These are phyloP conservation scores for Gortyna flavago DNA, from an alignment of 2,888 invertebrate genomes.

Conservation along the genomic window DNA sequence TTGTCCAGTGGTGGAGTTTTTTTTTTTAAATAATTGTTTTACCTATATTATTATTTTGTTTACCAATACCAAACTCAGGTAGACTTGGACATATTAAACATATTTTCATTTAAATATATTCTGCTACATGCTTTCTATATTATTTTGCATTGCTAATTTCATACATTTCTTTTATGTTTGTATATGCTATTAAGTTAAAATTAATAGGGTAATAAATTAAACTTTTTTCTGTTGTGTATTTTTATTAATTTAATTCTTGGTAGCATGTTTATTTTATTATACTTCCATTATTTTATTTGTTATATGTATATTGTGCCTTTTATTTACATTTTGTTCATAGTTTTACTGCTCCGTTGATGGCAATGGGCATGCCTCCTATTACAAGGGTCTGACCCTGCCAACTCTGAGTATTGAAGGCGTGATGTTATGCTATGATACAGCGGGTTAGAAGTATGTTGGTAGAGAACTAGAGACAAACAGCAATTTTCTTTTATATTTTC, in stretches of 20 bases:
- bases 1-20: not conserved
- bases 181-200: not conserved
- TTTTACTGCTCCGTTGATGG: not conserved
- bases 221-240: not conserved
- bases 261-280: not conserved
- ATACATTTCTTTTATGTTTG: not conserved
- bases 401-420: not conserved
- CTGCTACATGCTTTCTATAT: not conserved
- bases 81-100: not conserved
- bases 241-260: not conserved
- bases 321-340: not conserved
- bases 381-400: not conserved
- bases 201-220: not conserved
- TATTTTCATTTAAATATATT: not conserved
- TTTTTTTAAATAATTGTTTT: not conserved
- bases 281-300: not conserved
- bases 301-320: not conserved
- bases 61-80: not conserved
- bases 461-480: not conserved
- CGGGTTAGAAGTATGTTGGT: not conserved
- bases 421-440: not conserved
- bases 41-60: not conserved
- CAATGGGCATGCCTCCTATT: not conserved
- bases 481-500: not conserved
- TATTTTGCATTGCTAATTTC: constrained; percentile 8